A percentile compares a stretch with the other conserved stretches of the same genome.
phyloP scores from a whole-genome alignment of 2,888 invertebrate species.

The Agriotes lineatus region DNA sequence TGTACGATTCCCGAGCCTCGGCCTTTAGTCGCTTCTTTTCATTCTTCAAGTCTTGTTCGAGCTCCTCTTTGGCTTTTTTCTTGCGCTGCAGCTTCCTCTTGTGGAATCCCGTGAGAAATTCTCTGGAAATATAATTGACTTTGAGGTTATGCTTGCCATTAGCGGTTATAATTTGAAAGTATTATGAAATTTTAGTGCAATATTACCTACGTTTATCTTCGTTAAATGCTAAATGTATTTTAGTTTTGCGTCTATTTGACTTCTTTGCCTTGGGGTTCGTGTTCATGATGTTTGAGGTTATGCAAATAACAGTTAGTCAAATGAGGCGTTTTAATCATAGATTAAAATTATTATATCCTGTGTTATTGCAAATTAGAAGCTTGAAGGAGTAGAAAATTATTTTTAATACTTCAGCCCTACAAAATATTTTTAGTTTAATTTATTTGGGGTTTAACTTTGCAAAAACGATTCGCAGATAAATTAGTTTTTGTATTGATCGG shows the following conservation, averaged over 20 bases:
- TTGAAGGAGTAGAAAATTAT: too few species aligned
- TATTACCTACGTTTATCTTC: conserved; percentile 71
- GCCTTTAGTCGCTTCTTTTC: conserved; percentile 81
- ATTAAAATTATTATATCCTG: too few species aligned
- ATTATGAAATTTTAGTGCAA: background rate
- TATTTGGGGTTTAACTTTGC: too few species aligned
- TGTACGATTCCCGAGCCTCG: conserved; percentile 80
- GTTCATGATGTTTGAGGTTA: too few species aligned
- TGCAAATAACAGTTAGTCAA: too few species aligned
- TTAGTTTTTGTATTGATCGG: conserved; percentile 1
- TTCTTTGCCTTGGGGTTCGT: background rate
- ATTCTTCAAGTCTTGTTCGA: conserved; percentile 79
- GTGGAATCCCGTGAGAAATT: conserved; percentile 84
- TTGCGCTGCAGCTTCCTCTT: conserved; percentile 84
- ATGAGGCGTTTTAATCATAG: too few species aligned
- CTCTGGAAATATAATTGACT: too few species aligned
- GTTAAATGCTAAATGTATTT: conserved; percentile 72
- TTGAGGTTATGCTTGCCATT: conserved; percentile 21
- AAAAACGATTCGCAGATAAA: too few species aligned
- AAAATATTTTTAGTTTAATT: too few species aligned
- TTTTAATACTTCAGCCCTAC: too few species aligned
- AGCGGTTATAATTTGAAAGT: too few species aligned
- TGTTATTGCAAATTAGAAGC: too few species aligned
- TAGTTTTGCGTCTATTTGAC: conserved; percentile 54
- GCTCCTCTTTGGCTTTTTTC: conserved; percentile 79